These are phyloP conservation scores for Hesperia comma DNA, from an alignment of 2,888 invertebrate species.

Conservation along the genomic window DNA sequence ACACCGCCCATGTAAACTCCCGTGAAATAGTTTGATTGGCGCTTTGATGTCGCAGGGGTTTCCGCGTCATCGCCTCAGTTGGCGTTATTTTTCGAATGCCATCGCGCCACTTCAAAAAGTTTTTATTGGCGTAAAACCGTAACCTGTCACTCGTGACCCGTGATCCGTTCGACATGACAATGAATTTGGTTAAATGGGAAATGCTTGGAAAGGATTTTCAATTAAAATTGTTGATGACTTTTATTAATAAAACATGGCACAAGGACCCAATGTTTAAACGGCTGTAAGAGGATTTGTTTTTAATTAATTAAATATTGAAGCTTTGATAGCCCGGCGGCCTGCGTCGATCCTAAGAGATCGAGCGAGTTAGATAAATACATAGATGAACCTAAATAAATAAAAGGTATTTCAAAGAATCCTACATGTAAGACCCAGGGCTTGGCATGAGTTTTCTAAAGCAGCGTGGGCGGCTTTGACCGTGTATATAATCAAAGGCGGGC, in stretches of 20 bases:
- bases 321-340: too few species aligned
- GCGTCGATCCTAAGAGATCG: too few species aligned
- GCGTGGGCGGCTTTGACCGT: too few species aligned
- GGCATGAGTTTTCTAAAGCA: too few species aligned
- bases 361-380: too few species aligned
- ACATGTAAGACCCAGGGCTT: too few species aligned
- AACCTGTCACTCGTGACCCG: neutral
- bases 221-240: neutral
- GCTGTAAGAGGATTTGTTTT: neutral
- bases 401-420: too few species aligned
- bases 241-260: neutral
- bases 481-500: too few species aligned
- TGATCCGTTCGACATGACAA: conserved; percentile 4
- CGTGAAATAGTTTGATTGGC: neutral
- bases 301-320: neutral
- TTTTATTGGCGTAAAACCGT: conserved; percentile 17
- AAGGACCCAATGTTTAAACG: neutral
- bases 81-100: neutral
- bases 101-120: neutral
- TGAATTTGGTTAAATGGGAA: conserved; percentile 9
- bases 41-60: neutral
- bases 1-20: neutral
- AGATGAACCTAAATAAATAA: too few species aligned
- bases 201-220: neutral
- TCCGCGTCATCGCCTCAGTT: neutral